Base-by-base conservation (phyloP, 2,113 vertebrate species). In the Chionis minor region DNA sequence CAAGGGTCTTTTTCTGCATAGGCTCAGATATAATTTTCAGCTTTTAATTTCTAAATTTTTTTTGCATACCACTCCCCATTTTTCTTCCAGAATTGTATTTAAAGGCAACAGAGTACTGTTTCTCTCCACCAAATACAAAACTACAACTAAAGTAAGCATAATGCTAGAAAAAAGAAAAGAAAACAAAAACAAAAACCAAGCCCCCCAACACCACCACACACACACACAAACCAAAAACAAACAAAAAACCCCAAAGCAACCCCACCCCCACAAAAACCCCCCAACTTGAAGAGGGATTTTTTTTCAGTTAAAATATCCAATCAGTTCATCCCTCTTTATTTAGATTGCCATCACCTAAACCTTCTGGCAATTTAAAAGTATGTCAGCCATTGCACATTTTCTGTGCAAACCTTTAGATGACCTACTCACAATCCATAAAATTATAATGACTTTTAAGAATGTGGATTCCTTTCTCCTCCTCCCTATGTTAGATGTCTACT, bases 121-220 rank as follows among this genome's bases (percentile, higher is more conserved):
- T 82, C 16, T 81, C 6, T 42, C 11, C 8, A 47, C 27, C 35
- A 71, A 21, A 85, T 21, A 21, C 12, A 79, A 94, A 87, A 49
- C 22, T 42, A 35, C 9, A 61, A 12, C 14, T 40, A 58, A 58
- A 71, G 19, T 13, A 88, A 82, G 51, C 6, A 23, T 22, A 62
- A 54, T 24, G 9, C 12, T 69, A 88, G 33, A 40, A 16, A 20
- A 16, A 35, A 16, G 9, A 26, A 62, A 62, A 7, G 16, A 35
- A 19, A 0, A 18, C 7, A 14, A 30, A 62, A 54, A 8, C 0
- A 0, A 22, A 66, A 26, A 4, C 4, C 4, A n/a, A 24, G 8
- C 26, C 49, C 19, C 17, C 8, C 26, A 24, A 15, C 52, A 54
- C 9, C 22, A 6, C 22, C 47, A 11, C 21, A 49, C 47, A 23